Conservation (phyloP, 2,113 vertebrate genomes). For the Brachionichthys hirsutus region DNA sequence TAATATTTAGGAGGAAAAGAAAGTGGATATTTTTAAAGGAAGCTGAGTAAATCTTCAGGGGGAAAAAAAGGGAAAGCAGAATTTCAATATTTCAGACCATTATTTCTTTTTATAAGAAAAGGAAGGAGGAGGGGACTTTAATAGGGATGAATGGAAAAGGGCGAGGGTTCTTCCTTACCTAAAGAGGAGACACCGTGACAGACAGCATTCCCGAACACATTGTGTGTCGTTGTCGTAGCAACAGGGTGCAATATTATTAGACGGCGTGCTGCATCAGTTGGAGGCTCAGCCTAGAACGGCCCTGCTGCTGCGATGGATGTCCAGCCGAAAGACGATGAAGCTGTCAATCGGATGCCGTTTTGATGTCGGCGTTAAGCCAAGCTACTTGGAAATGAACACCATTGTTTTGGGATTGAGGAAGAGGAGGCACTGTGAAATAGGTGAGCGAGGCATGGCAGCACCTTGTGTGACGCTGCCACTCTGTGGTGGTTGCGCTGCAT, state of each 20-base stretch:
- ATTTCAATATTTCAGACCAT: not conserved
- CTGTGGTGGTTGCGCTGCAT: constrained; percentile 41
- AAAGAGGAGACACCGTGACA: constrained; percentile 42
- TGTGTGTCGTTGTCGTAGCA: constrained; percentile 66
- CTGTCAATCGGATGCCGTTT: constrained; percentile 19
- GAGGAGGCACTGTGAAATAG: constrained; percentile 69
- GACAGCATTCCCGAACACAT: constrained; percentile 69
- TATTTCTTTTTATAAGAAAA: not conserved
- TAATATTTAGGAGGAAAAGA: not conserved
- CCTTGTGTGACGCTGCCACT: constrained; percentile 32
- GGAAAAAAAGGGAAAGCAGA: not conserved
- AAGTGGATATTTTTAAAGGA: constrained; percentile 6
- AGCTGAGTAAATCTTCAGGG: no score
- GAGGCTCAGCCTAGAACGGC: constrained; percentile 50
- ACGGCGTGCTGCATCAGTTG: constrained; percentile 57
- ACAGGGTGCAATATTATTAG: constrained; percentile 62
- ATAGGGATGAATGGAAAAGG: constrained; percentile 12
- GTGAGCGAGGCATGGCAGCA: constrained; percentile 61
- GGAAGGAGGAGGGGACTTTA: constrained; percentile 24
- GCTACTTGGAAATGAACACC: constrained; percentile 56
- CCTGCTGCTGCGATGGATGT: constrained; percentile 49
- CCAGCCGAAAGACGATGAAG: constrained; percentile 37
- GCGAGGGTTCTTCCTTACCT: constrained; percentile 43
- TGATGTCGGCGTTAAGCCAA: constrained; percentile 37
- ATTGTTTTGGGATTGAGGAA: constrained; percentile 65